phyloP scores from a whole-genome alignment of 2,797 vertebrate species.

The Gymnothorax reevesii region DNA sequence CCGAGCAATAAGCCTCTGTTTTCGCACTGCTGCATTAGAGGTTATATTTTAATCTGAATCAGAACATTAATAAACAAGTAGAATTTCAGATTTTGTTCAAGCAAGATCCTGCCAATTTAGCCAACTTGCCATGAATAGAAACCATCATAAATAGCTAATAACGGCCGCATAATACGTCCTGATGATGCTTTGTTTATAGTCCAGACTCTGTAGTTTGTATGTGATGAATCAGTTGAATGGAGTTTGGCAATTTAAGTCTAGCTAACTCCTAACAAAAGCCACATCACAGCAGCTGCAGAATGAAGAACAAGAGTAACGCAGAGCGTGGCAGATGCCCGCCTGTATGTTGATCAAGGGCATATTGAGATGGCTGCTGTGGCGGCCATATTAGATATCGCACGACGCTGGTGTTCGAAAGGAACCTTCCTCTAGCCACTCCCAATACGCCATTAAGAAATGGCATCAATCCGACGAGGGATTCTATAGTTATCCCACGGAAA shows the following conservation, averaged over 20 bases:
- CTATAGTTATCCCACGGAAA: no score
- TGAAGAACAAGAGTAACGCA: no score
- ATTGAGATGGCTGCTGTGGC: no score
- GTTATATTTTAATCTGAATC: background rate
- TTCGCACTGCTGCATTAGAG: background rate
- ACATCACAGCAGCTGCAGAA: no score
- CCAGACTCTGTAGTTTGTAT: background rate
- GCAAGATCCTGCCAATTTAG: background rate
- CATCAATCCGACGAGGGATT: no score
- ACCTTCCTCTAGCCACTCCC: no score
- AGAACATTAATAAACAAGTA: conserved; percentile 2
- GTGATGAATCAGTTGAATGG: background rate
- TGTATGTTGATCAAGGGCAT: no score
- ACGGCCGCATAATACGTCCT: background rate
- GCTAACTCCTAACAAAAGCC: no score
- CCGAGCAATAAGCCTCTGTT: background rate
- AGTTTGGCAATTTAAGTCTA: background rate
- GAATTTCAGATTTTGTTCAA: background rate
- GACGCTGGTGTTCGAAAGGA: no score
- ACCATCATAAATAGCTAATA: background rate
- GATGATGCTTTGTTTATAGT: background rate
- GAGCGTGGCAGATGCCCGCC: no score
- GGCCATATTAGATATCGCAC: no score
- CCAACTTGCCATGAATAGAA: background rate
- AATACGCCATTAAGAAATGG: no score